A percentile compares a stretch with the other conserved stretches of the same genome.
Conservation (phyloP, 1,140 invertebrate species). For the Aplysia californica region DNA sequence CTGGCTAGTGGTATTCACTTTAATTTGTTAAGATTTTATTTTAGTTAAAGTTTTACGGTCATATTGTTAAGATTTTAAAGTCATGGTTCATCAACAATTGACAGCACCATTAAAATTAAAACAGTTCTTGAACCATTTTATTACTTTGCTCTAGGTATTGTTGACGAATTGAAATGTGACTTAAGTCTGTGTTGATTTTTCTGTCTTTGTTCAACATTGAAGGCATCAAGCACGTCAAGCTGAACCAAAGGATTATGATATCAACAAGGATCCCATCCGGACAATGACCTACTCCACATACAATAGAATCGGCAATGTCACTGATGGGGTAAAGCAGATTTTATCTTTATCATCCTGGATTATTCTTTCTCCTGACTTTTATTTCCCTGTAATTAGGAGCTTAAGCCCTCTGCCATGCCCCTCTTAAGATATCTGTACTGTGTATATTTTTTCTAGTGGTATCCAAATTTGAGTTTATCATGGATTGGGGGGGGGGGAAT, state of each 20-base stretch:
- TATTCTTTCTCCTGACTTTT: neutral
- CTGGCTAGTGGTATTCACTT: too few relatives aligned
- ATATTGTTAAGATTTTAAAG: neutral
- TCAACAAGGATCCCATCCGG: conserved; percentile 51
- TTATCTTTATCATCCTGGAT: too few relatives aligned
- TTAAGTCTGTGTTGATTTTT: neutral
- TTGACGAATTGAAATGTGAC: neutral
- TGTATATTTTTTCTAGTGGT: too few relatives aligned
- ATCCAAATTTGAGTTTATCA: too few relatives aligned
- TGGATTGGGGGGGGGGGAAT: too few relatives aligned
- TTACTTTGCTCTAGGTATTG: neutral
- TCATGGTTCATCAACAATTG: neutral
- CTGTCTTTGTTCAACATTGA: conserved; percentile 18
- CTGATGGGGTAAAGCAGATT: conserved; percentile 63
- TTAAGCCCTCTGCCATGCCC: neutral
- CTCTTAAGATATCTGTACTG: neutral
- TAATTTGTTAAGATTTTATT: too few relatives aligned
- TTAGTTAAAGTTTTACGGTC: too few relatives aligned
- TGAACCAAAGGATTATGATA: conserved; percentile 66
- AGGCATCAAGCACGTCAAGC: conserved; percentile 66
- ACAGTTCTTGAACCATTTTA: neutral
- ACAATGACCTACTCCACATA: conserved; percentile 60
- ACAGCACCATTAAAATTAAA: neutral
- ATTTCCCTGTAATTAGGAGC: neutral
- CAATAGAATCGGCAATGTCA: conserved; percentile 58